A percentile compares a stretch with the other conserved stretches of the same genome.
These are phyloP conservation scores for Hippoglossus hippoglossus DNA, from an alignment of 2,797 vertebrate species.

Conservation along the genomic window DNA sequence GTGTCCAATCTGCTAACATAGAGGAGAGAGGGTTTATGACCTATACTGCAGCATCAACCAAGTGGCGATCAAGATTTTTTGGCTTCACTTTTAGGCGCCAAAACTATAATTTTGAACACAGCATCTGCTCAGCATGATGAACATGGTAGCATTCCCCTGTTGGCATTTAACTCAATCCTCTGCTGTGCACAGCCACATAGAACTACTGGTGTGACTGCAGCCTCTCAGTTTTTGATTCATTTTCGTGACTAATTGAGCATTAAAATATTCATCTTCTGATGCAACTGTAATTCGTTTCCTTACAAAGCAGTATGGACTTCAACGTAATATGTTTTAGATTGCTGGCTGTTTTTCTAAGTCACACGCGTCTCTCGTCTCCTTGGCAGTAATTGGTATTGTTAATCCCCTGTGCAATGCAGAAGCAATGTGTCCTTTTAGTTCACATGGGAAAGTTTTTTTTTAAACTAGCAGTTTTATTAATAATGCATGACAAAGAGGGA, in stretches of 20 bases:
- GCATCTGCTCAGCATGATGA: not conserved
- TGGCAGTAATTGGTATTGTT: slow-evolving; percentile 23
- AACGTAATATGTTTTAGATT: not conserved
- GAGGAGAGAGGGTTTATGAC: too few species aligned
- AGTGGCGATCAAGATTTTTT: too few species aligned
- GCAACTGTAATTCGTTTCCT: not conserved
- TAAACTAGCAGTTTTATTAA: slow-evolving; percentile 66
- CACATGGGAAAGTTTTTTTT: slow-evolving; percentile 28
- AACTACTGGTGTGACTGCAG: not conserved
- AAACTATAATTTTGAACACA: not conserved
- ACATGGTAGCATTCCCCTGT: not conserved
- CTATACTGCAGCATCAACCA: too few species aligned
- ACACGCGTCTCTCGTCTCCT: not conserved
- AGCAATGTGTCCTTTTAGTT: slow-evolving; percentile 31
- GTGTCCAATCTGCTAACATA: too few species aligned
- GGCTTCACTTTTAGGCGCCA: too few species aligned
- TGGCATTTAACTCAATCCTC: not conserved
- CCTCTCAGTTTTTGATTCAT: not conserved
- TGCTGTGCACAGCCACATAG: not conserved
- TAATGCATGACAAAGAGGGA: slow-evolving; percentile 68
- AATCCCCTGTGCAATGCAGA: slow-evolving; percentile 51
- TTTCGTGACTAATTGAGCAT: slow-evolving; percentile 7
- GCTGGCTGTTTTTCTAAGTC: slow-evolving; percentile 8
- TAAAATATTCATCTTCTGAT: slow-evolving; percentile 11
- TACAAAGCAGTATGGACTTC: slow-evolving; percentile 1